A percentile compares a stretch with the other conserved stretches of the same genome.
Conservation (phyloP, 2,888 invertebrate genomes). For the Sinentomon sp. region DNA sequence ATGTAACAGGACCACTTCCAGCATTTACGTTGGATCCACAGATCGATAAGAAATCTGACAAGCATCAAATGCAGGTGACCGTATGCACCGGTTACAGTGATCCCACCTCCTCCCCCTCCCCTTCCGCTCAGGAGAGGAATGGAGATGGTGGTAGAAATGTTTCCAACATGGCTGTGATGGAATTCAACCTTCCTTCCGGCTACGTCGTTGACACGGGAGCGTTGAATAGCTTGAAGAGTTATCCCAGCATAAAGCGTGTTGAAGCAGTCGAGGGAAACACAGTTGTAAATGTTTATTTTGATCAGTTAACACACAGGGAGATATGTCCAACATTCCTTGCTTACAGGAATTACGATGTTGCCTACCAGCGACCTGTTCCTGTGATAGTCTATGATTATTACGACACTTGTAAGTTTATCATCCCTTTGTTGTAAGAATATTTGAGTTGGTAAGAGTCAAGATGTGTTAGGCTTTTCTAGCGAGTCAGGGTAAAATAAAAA, state of each 20-base stretch:
- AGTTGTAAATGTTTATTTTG: constrained; percentile 39
- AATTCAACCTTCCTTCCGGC: constrained; percentile 69
- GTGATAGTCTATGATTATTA: constrained; percentile 72
- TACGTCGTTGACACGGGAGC: constrained; percentile 44
- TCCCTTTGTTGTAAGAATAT: too few relatives aligned
- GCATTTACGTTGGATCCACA: constrained; percentile 60
- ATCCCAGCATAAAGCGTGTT: too few relatives aligned
- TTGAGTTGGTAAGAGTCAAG: too few relatives aligned
- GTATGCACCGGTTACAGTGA: constrained; percentile 29
- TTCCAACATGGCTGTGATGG: constrained; percentile 73
- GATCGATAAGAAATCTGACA: constrained; percentile 49
- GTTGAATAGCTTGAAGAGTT: too few relatives aligned
- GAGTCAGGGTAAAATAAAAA: too few relatives aligned
- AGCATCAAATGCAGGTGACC: constrained; percentile 45
- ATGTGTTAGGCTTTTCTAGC: too few relatives aligned
- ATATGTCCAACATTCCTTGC: constrained; percentile 62
- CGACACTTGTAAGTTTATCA: constrained; percentile 64
- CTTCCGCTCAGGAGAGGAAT: constrained; percentile 2
- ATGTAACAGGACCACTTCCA: constrained; percentile 65
- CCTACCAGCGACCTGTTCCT: constrained; percentile 56
- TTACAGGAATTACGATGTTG: constrained; percentile 52
- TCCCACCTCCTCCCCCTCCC: too few relatives aligned
- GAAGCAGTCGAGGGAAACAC: constrained; percentile 38
- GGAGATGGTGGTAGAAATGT: constrained; percentile 24
- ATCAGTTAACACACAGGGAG: constrained; percentile 27